Evolutionary conservation across 2,797 vertebrate genomes (phyloP).

Genomic region (Oophaga sylvatica): DNA sequence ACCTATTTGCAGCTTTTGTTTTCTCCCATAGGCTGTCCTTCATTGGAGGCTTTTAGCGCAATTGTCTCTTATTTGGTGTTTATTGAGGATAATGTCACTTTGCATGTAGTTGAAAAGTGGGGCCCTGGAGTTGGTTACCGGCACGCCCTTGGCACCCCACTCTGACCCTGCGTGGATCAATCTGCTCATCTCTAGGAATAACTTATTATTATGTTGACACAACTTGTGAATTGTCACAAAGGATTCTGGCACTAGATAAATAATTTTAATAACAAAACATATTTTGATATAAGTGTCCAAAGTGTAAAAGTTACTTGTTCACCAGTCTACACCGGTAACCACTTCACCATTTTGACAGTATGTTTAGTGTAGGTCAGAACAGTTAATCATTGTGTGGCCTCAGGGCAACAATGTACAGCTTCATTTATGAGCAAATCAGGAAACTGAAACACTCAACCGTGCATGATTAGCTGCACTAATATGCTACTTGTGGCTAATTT

Average conservation of each 20-base stretch:
- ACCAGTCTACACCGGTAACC: conserved; percentile 67
- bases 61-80: too few species aligned
- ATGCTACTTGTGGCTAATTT: conserved; percentile 99
- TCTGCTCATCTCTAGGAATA: too few species aligned
- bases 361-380: conserved; percentile 88
- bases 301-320: conserved; percentile 65
- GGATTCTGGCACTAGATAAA: not conserved
- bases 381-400: conserved; percentile 89
- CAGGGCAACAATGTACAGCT: conserved; percentile 83
- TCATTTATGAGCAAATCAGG: conserved; percentile 95
- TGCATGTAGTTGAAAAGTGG: too few species aligned
- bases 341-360: conserved; percentile 72
- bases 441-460: conserved; percentile 89
- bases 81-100: too few species aligned
- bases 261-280: not conserved
- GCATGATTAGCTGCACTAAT: conserved; percentile 97
- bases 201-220: too few species aligned
- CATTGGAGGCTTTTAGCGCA: too few species aligned
- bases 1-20: too few species aligned
- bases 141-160: too few species aligned
- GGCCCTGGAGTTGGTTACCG: too few species aligned
- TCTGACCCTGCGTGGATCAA: too few species aligned
- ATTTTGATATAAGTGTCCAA: conserved; percentile 28
- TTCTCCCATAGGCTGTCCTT: too few species aligned
- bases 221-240: conserved; percentile 29